Evolutionary conservation across 2,797 vertebrate species (phyloP).

Genomic region (Pterois miles): DNA sequence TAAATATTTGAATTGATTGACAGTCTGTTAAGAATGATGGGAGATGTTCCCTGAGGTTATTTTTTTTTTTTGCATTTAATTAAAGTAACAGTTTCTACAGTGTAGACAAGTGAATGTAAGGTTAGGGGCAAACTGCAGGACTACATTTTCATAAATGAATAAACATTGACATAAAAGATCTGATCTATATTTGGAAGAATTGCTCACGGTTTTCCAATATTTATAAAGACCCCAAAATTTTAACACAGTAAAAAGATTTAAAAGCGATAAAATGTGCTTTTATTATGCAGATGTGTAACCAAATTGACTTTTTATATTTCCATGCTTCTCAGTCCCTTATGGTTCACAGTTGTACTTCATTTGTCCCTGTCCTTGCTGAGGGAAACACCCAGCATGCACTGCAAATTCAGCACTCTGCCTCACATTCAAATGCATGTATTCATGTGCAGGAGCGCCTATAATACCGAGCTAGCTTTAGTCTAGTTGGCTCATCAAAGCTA

Average conservation of each 20-base stretch:
- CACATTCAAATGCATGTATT: background rate
- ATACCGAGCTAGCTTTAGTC: background rate
- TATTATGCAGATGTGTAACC: background rate
- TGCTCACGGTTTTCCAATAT: background rate
- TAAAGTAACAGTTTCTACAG: background rate
- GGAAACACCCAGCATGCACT: background rate
- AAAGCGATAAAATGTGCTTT: background rate
- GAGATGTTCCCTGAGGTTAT: background rate
- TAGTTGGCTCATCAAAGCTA: constrained; percentile 31
- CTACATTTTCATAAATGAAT: background rate
- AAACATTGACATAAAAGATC: background rate
- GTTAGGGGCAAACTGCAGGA: too few relatives aligned
- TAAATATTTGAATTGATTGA: too few relatives aligned
- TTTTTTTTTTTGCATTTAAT: background rate
- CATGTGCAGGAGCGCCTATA: background rate
- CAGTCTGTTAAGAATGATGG: too few relatives aligned
- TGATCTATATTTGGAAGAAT: background rate
- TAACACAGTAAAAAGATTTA: background rate
- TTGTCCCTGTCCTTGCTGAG: background rate
- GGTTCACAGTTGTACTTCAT: too few relatives aligned
- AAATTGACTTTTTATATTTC: background rate
- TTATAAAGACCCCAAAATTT: background rate
- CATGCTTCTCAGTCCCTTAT: background rate
- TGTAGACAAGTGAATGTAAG: background rate
- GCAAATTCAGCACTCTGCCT: background rate